Base-by-base conservation (phyloP, 2,113 vertebrate species). In the Arizona elegans region DNA sequence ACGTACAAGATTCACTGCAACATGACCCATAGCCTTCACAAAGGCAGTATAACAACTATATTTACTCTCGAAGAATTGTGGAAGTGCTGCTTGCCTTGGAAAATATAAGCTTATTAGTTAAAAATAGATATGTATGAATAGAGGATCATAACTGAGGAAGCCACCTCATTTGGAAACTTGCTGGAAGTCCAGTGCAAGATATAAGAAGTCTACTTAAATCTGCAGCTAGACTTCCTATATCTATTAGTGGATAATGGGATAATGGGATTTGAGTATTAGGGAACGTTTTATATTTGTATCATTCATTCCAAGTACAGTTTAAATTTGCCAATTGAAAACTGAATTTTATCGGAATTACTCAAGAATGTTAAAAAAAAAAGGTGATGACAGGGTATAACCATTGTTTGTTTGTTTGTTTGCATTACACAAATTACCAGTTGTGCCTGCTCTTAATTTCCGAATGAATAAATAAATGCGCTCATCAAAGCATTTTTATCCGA, bases 371-470 rank as follows among this genome's bases (percentile, higher is more conserved):
- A 70, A 90, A 55, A 11, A 96, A 96, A 96, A 96, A 96, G 96
- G 55, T 85, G 96, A n/a, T 81, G 94, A 98, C 97, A 98, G 97
- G 97, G 97, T 98, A 97, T 97, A 59, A 97, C 89, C 81, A 95
- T 94, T 96, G 94, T 97, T 97, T 15, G 65, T 70, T 97, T n/a
- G 62, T 65, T 70, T 33, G n/a, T 33, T 70, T 96, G 94, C 29
- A 95, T 96, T 96, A 96, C 94, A 92, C 87, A 88, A 92, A 93
- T 96, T 96, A 92, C 97, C 97, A 97, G 95, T 94, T 95, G 97
- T 98, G 97, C 97, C 98, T 98, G 96, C 95, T 97, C 96, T 97
- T 97, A 94, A 87, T 97, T 97, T 97, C 75, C 8, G 95, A 94
- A 24, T 92, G 75, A 95, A 92, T 94, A 95, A 94, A 89, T 95